phyloP scores from a whole-genome alignment of 2,113 vertebrate genomes.

The Myotis davidii region DNA sequence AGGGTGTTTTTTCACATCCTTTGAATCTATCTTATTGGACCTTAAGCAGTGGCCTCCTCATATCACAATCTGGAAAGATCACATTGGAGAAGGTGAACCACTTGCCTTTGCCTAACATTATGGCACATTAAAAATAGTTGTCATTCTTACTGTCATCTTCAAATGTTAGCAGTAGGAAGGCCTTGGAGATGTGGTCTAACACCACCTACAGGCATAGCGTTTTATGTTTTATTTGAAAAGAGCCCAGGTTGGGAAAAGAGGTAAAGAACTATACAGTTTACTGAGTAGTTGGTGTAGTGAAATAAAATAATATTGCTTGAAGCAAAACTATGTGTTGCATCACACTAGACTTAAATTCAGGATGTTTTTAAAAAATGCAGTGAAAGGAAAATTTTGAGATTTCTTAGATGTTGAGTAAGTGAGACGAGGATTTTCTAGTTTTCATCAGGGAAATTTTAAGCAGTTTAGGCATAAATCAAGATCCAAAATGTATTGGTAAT shows the following conservation, averaged over 20 bases:
- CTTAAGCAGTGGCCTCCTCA: background rate
- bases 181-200: background rate
- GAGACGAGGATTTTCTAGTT: background rate
- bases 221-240: conserved; percentile 22
- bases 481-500: background rate
- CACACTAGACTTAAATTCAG: background rate
- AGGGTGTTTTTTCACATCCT: background rate
- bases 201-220: background rate
- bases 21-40: background rate
- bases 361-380: background rate
- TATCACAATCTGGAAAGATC: background rate
- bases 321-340: background rate
- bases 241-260: background rate
- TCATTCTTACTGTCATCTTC: background rate
- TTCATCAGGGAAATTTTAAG: background rate
- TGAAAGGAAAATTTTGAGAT: background rate
- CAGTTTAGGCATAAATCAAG: background rate
- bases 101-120: background rate
- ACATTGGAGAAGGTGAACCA: background rate
- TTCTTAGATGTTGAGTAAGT: background rate
- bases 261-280: background rate
- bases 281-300: background rate
- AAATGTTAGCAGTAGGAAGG: background rate
- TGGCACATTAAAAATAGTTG: background rate
- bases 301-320: background rate